Conservation (phyloP, 2,113 vertebrate species). For the Todiramphus saurophagus region DNA sequence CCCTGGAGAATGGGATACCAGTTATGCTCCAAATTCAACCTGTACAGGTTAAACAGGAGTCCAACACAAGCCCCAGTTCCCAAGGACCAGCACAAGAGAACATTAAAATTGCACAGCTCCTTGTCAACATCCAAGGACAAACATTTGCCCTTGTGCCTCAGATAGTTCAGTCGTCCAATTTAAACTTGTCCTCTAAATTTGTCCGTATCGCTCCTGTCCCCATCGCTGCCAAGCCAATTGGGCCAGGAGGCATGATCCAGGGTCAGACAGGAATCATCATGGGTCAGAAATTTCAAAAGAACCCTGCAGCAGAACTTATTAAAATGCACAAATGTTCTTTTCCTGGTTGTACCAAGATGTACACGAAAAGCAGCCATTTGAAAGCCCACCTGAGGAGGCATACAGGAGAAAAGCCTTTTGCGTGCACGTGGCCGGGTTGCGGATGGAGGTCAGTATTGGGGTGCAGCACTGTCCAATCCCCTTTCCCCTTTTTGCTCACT, state of each 20-base stretch:
- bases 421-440: slow-evolving; percentile 93
- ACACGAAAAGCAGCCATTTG: slow-evolving; percentile 96
- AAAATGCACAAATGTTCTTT: slow-evolving; percentile 98
- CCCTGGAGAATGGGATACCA: slow-evolving; percentile 77
- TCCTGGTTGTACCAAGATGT: slow-evolving; percentile 95
- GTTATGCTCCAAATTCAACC: slow-evolving; percentile 91
- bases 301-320: slow-evolving; percentile 88
- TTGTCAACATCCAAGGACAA: slow-evolving; percentile 94
- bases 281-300: slow-evolving; percentile 92
- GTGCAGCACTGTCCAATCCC: background rate
- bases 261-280: slow-evolving; percentile 79
- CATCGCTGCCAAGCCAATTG: slow-evolving; percentile 89
- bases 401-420: slow-evolving; percentile 94
- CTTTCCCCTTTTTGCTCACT: background rate
- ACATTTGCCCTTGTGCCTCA: slow-evolving; percentile 93
- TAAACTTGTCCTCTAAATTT: slow-evolving; percentile 87
- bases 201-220: slow-evolving; percentile 95
- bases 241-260: slow-evolving; percentile 79
- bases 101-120: slow-evolving; percentile 90
- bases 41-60: slow-evolving; percentile 87
- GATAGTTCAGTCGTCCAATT: slow-evolving; percentile 82
- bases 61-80: slow-evolving; percentile 64
- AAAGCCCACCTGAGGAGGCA: slow-evolving; percentile 95
- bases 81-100: slow-evolving; percentile 79
- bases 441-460: slow-evolving; percentile 90